Evolutionary conservation across 2,888 invertebrate species (phyloP).

Genomic region (Alentia gelatinosa): DNA sequence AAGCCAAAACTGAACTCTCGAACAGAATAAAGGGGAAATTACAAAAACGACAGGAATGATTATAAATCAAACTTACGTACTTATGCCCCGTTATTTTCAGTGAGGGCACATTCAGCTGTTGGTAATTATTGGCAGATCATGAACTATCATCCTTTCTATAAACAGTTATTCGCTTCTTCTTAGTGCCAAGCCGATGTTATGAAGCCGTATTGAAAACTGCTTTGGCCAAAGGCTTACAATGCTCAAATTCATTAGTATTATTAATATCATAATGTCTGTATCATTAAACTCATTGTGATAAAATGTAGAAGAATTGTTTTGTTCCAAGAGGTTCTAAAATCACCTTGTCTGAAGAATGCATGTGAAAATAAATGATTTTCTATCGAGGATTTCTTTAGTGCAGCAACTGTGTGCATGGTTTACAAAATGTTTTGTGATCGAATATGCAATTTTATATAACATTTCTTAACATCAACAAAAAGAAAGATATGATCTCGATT

Average conservation of each 20-base stretch:
- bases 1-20: background rate
- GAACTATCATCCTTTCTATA: background rate
- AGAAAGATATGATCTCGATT: background rate
- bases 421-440: background rate
- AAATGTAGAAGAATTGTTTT: background rate
- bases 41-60: background rate
- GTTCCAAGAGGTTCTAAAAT: background rate
- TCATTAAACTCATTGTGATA: background rate
- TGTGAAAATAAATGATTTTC: background rate
- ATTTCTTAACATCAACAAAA: background rate
- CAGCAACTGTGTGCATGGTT: background rate
- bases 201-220: background rate
- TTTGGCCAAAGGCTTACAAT: background rate
- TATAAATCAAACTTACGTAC: background rate
- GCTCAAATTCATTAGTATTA: constrained; percentile 1
- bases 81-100: background rate
- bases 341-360: background rate
- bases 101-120: background rate
- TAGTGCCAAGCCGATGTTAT: background rate
- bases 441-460: background rate
- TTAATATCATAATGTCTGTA: background rate
- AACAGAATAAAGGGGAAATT: background rate
- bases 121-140: background rate
- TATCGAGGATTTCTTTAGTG: background rate
- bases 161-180: background rate